A percentile compares a stretch with the other conserved stretches of the same genome.
phyloP scores from a whole-genome alignment of 1,140 invertebrate genomes.

The Anoplolepis gracilipes region DNA sequence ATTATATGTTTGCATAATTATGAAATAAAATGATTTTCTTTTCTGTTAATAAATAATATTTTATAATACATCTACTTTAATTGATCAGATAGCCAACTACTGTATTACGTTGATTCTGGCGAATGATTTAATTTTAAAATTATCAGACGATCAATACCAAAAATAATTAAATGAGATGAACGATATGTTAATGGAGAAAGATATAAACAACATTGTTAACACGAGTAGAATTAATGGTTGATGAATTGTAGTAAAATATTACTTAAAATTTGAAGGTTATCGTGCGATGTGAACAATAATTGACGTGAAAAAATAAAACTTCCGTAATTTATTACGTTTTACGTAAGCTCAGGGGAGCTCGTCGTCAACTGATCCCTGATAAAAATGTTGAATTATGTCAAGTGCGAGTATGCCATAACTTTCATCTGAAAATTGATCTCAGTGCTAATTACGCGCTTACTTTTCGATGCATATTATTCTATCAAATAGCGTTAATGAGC shows the following conservation, averaged over 20 bases:
- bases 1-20: neutral
- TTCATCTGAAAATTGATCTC: constrained; percentile 16
- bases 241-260: constrained; percentile 9
- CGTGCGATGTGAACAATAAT: constrained; percentile 41
- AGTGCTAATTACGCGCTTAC: constrained; percentile 15
- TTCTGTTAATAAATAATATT: neutral
- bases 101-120: neutral
- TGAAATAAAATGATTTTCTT: neutral
- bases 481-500: constrained; percentile 48
- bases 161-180: constrained; percentile 35
- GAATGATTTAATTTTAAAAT: constrained; percentile 41
- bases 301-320: constrained; percentile 15
- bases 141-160: constrained; percentile 9
- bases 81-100: neutral
- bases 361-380: constrained; percentile 33
- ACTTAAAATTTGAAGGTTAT: constrained; percentile 15
- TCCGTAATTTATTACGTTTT: constrained; percentile 39
- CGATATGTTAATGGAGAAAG: constrained; percentile 14
- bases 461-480: constrained; percentile 21
- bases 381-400: constrained; percentile 49
- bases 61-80: constrained; percentile 14
- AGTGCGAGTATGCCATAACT: constrained; percentile 24
- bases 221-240: neutral
- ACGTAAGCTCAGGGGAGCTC: neutral
- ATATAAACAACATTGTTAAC: constrained; percentile 26